Conservation (phyloP, 2,797 vertebrate species). For the Pseudopleuronectes americanus region DNA sequence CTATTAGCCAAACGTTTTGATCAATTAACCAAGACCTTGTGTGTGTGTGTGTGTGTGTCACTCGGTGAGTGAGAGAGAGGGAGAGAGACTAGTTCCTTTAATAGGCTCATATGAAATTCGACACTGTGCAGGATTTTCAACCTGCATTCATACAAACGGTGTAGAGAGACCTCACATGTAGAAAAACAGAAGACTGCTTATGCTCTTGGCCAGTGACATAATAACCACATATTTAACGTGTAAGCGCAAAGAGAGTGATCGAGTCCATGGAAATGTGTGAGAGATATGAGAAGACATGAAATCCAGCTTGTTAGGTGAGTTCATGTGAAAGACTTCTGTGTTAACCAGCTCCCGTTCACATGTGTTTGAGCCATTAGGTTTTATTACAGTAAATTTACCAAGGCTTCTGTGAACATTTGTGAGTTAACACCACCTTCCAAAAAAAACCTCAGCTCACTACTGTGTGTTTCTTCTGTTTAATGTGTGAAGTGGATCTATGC, state of each 20-base stretch:
- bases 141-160: not conserved
- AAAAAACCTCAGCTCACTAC: conserved; percentile 32
- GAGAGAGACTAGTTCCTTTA: conserved; percentile 33
- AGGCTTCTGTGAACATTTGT: conserved; percentile 42
- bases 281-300: conserved; percentile 6
- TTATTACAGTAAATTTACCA: conserved; percentile 21
- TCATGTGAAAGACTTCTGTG: conserved; percentile 19
- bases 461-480: conserved; percentile 47
- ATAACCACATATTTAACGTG: conserved; percentile 35
- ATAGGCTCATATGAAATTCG: conserved; percentile 33
- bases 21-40: conserved; percentile 65
- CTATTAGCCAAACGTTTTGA: conserved; percentile 63
- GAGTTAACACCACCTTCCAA: conserved; percentile 29
- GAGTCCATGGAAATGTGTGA: conserved; percentile 1
- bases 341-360: conserved; percentile 6
- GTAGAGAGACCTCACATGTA: conserved; percentile 35
- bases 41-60: conserved; percentile 7
- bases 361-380: conserved; percentile 39
- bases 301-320: conserved; percentile 17
- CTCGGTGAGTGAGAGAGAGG: not conserved
- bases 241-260: conserved; percentile 18
- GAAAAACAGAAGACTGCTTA: conserved; percentile 30
- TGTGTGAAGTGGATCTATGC: conserved; percentile 63
- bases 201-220: conserved; percentile 35
- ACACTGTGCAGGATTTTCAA: conserved; percentile 25